Percentiles rank a stretch among this genome's conserved stretches.
phyloP scores from a whole-genome alignment of 2,113 vertebrate species.

The Carassius gibelio region DNA sequence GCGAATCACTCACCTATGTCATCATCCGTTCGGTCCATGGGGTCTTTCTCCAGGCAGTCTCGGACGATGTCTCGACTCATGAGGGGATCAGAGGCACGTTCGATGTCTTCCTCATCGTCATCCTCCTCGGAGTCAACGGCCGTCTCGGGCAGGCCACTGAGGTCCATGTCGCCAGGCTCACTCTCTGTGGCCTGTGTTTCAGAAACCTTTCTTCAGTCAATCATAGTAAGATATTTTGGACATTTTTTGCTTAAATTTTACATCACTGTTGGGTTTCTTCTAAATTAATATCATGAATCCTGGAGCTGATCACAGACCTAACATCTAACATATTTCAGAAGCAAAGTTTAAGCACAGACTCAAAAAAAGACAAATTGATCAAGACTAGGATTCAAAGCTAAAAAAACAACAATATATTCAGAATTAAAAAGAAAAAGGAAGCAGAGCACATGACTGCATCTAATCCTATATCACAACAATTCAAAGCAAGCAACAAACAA shows the following conservation, averaged over 20 bases:
- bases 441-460: no score
- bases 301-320: not conserved
- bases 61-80: slow-evolving; percentile 97
- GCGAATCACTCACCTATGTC: slow-evolving; percentile 86
- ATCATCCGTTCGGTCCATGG: slow-evolving; percentile 95
- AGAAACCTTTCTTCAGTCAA: not conserved
- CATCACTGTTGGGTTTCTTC: not conserved
- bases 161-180: slow-evolving; percentile 97
- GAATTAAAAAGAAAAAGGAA: not conserved
- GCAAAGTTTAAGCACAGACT: not conserved
- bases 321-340: no score
- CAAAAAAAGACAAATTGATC: not conserved
- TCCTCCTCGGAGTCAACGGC: slow-evolving; percentile 98
- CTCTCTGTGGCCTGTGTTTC: slow-evolving; percentile 89
- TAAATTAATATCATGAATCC: not conserved
- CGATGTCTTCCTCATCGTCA: slow-evolving; percentile 97
- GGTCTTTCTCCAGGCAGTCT: slow-evolving; percentile 98
- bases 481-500: not conserved
- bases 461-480: no score
- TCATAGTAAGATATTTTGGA: not conserved
- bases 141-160: slow-evolving; percentile 95
- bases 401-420: not conserved
- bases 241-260: not conserved
- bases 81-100: slow-evolving; percentile 92
- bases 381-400: not conserved